Evolutionary conservation across 92 coral and sea anemone genomes (phyloP).

Genomic region (Metridium senile): DNA sequence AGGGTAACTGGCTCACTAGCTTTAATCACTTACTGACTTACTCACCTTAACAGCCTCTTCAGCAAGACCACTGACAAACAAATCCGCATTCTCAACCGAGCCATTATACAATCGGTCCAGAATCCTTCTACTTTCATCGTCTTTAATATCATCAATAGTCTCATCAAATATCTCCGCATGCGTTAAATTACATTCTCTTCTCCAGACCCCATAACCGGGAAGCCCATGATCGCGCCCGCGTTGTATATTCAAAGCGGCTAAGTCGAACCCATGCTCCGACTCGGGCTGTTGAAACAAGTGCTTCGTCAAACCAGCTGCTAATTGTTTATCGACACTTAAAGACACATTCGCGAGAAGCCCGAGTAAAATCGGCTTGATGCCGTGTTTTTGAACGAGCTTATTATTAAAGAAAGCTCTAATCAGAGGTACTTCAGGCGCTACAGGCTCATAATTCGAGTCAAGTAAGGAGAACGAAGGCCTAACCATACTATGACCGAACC

Average conservation of each 20-base stretch:
- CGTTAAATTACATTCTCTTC: slow-evolving; percentile 88
- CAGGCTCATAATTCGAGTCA: slow-evolving; percentile 82
- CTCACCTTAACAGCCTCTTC: slow-evolving; percentile 56
- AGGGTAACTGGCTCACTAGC: too few species aligned
- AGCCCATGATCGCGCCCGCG: slow-evolving; percentile 98
- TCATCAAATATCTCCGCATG: slow-evolving; percentile 93
- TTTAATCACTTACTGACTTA: too few species aligned
- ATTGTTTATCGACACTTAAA: slow-evolving; percentile 62
- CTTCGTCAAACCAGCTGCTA: slow-evolving; percentile 82
- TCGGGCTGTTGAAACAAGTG: slow-evolving; percentile 97
- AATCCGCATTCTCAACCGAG: slow-evolving; percentile 80
- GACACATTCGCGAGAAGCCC: slow-evolving; percentile 95
- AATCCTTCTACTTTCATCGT: slow-evolving; percentile 60
- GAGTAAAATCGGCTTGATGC: slow-evolving; percentile 83
- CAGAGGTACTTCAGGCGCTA: slow-evolving; percentile 79
- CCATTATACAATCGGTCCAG: slow-evolving; percentile 71
- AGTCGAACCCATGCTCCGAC: slow-evolving; percentile 92
- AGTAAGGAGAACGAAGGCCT: slow-evolving; percentile 78
- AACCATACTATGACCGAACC: slow-evolving; percentile 92
- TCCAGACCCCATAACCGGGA: slow-evolving; percentile 98
- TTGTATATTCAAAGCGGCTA: slow-evolving; percentile 94
- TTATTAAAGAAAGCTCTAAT: slow-evolving; percentile 89
- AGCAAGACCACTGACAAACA: slow-evolving; percentile 92
- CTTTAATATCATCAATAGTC: slow-evolving; percentile 72
- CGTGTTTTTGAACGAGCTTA: slow-evolving; percentile 74